These are phyloP conservation scores for Carassius auratus DNA, from an alignment of 2,113 vertebrate species.

Conservation along the genomic window DNA sequence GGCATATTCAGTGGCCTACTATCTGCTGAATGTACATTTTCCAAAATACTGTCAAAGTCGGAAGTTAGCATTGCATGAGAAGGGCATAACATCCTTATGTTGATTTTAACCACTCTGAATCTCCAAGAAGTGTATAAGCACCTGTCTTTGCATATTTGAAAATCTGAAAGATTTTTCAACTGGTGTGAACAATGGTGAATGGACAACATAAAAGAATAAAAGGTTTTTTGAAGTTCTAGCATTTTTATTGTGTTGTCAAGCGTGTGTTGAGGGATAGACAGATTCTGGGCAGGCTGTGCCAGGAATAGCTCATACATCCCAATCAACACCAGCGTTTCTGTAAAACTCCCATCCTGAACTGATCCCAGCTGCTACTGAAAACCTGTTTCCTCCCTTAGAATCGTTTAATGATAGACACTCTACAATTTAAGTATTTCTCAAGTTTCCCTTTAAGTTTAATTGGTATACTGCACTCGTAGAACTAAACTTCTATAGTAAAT, in stretches of 20 bases:
- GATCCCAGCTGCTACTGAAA: constrained; percentile 17
- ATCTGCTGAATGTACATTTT: not conserved
- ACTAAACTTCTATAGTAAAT: not conserved
- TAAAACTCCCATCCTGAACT: constrained; percentile 14
- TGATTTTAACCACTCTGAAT: not conserved
- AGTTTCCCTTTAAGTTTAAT: not conserved
- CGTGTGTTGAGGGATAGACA: not conserved
- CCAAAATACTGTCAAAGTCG: not conserved
- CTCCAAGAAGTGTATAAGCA: not conserved
- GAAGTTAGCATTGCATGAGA: not conserved
- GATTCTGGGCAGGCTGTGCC: not conserved
- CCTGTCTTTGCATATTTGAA: not conserved
- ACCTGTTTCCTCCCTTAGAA: not conserved
- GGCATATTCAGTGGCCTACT: not conserved
- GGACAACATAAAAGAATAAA: not conserved
- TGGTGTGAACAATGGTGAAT: not conserved
- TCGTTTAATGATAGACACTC: not conserved
- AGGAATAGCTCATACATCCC: constrained; percentile 9
- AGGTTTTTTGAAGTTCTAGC: not conserved
- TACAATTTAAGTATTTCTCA: not conserved
- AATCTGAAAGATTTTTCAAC: not conserved
- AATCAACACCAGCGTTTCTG: constrained; percentile 9
- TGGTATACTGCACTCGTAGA: not conserved
- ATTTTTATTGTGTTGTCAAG: not conserved
- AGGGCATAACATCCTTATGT: not conserved